A percentile compares a stretch with the other conserved stretches of the same genome.
These are phyloP conservation scores for Gambusia affinis DNA, from an alignment of 2,113 vertebrate species.

Conservation along the genomic window DNA sequence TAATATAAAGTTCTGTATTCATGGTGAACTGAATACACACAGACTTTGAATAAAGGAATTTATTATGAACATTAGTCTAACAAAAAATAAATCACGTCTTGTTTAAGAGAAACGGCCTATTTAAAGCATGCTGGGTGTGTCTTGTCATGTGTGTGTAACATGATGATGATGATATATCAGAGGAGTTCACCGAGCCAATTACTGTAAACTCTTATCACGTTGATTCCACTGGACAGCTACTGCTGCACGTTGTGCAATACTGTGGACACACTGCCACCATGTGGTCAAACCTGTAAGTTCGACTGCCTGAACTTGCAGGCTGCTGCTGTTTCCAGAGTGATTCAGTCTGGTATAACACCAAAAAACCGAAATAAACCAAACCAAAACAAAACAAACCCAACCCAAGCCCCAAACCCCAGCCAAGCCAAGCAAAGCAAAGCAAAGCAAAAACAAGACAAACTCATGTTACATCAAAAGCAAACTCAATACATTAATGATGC, in stretches of 20 bases:
- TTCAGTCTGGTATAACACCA: neutral
- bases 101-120: neutral
- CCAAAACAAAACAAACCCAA: no score
- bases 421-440: no score
- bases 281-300: conserved; percentile 35
- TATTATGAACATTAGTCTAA: no score
- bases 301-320: neutral
- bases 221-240: conserved; percentile 5
- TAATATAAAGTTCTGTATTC: no score
- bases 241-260: conserved; percentile 7
- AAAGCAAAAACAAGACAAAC: neutral
- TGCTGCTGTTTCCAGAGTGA: neutral
- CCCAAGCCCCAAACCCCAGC: no score
- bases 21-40: no score
- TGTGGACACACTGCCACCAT: conserved; percentile 69
- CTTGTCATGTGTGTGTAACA: neutral
- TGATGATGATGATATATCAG: neutral
- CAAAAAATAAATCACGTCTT: neutral
- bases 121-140: neutral
- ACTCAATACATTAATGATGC: neutral
- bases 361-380: no score
- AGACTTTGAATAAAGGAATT: no score
- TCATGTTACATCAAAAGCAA: neutral
- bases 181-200: neutral
- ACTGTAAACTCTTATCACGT: neutral